These are phyloP conservation scores for Alloplasta piceator DNA, from an alignment of 2,888 invertebrate species.

Conservation along the genomic window DNA sequence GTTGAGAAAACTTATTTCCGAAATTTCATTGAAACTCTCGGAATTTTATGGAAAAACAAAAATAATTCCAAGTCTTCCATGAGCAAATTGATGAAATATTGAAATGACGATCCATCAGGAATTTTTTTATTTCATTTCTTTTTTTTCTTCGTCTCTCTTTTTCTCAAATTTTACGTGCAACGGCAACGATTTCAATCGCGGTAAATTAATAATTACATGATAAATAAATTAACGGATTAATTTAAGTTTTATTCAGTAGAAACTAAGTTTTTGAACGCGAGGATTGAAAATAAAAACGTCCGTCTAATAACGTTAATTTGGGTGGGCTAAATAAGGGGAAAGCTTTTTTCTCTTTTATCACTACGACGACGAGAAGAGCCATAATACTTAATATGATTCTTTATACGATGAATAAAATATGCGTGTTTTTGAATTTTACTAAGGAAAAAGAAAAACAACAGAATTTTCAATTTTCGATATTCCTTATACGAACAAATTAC, in stretches of 20 bases:
- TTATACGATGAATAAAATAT: constrained; percentile 17
- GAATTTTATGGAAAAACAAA: neutral
- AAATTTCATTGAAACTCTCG: neutral
- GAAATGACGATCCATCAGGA: constrained; percentile 16
- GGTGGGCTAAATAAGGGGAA: neutral
- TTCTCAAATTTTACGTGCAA: neutral
- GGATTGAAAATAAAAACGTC: constrained; percentile 1
- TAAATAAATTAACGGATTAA: constrained; percentile 60
- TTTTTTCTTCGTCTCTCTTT: constrained; percentile 3
- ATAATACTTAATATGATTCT: constrained; percentile 33
- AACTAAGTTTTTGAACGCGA: constrained; percentile 26
- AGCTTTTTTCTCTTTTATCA: constrained; percentile 5
- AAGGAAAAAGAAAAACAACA: neutral
- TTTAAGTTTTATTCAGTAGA: constrained; percentile 36
- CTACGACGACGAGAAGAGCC: constrained; percentile 29
- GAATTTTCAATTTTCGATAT: constrained; percentile 5
- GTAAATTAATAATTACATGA: constrained; percentile 47
- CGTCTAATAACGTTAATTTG: neutral
- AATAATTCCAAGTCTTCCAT: constrained; percentile 51
- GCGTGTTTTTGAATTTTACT: constrained; percentile 35
- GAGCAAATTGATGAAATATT: constrained; percentile 14
- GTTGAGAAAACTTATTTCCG: constrained; percentile 3
- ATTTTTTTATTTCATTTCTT: constrained; percentile 17
- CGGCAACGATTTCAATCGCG: constrained; percentile 47
- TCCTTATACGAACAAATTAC: constrained; percentile 54